Evolutionary conservation across 2,888 invertebrate genomes (phyloP).

Genomic region (Sinodicranocentrus sp.): DNA sequence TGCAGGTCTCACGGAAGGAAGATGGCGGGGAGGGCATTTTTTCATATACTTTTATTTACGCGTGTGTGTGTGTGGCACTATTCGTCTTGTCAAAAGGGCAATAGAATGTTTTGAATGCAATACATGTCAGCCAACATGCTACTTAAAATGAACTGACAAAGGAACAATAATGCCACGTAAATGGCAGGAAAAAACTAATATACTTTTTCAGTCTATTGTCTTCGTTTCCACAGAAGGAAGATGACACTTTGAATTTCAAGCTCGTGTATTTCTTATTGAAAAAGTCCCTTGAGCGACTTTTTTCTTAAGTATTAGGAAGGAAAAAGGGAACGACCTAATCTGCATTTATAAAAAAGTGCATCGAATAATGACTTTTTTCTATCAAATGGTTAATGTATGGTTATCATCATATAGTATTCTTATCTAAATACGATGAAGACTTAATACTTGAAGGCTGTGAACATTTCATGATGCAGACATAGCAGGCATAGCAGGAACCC

Average conservation of each 20-base stretch:
- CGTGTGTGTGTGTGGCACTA: not conserved
- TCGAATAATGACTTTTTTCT: not conserved
- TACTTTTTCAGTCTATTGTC: not conserved
- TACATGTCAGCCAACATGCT: not conserved
- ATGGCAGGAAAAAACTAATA: not conserved
- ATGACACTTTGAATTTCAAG: not conserved
- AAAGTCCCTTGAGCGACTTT: no score
- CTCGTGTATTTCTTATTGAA: no score
- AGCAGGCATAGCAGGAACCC: no score
- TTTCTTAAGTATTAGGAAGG: no score
- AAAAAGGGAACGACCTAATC: no score
- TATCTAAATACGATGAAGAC: no score
- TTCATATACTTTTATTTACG: not conserved
- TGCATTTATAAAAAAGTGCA: not conserved
- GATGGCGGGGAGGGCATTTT: not conserved
- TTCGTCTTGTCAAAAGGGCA: not conserved
- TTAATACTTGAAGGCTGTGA: no score
- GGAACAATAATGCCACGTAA: not conserved
- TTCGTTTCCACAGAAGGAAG: slow-evolving; percentile 3
- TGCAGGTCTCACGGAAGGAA: slow-evolving; percentile 24
- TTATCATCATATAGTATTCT: no score
- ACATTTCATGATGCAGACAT: no score
- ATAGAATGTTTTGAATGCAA: not conserved
- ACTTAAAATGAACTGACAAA: not conserved
- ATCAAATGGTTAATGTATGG: no score